Base-by-base conservation (phyloP, 2,888 invertebrate species). In the Torymus aiolomorphi region DNA sequence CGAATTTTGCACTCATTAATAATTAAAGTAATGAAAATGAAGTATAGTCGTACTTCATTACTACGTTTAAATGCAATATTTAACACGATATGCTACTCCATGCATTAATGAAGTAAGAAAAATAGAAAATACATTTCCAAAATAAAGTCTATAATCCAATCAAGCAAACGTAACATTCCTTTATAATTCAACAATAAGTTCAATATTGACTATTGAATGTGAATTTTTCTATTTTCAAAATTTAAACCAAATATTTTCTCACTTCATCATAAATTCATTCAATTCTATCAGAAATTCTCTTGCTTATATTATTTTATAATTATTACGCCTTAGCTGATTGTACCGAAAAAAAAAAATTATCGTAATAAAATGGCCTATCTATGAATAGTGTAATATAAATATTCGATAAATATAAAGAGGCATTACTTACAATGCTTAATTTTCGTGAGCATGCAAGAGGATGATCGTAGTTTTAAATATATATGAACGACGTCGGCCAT, bases 261-360 rank as follows among this genome's bases (percentile, higher is more conserved):
- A 70, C 65, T 65, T 70, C 42, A 65, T 56, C 70, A 59, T 18
- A 18, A 18, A 51, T 72, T 31, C 49, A 56, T 56, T 56, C 56
- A 14, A 56, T n/a, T n/a, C 16, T 66, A 51, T 78, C 52, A 52
- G 49, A 52, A 62, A 61, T 76, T 72, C 67, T 67, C 54, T 62
- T 2, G 67, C 52, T 73, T 42, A 62, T 67, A 67, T 76, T 80
- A 80, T 66, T 51, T 78, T 73, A 78, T 73, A 73, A 78, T 59
- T 70, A 78, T 62, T 69, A 72, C 52, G n/a, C 52, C 54, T 71
- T 77, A 57, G 59, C 57, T 59, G 18, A 8, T 71, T 71, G 42
- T 42, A 42, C 42, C 42, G 31, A 31, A 42, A 42, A 42, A 31
- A 31, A 42, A 42, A 42, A 42, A 8, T 42, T 8, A 42, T 42